Base-by-base conservation (phyloP, 2,113 vertebrate species). In the Perca fluviatilis region DNA sequence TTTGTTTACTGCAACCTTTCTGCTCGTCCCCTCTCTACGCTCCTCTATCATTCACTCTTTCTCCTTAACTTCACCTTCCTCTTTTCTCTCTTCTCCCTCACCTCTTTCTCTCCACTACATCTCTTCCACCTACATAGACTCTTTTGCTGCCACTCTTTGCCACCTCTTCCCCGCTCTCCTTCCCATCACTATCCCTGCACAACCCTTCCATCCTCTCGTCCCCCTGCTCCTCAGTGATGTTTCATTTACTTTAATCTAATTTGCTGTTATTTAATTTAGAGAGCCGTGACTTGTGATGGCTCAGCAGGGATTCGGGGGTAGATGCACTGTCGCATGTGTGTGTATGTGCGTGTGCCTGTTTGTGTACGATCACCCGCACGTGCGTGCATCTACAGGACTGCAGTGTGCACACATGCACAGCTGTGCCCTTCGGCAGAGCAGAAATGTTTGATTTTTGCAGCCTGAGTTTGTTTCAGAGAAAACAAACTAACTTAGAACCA, bases 211-310 rank as follows among this genome's bases (percentile, higher is more conserved):
- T 73, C 69, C 56, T 60, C 84, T 64, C 40, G 7, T 80, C 84
- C 77, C 11, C 15, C 49, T 23, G 76, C 86, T 89, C 88, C 67
- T 82, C 87, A 46, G 87, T 63, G 78, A 87, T 88, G 86, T 92
- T 93, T 93, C 83, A 90, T 93, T 92, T 91, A 79, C 82, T 92
- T 89, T 88, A 91, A 93, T 91, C 86, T 90, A 88, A 93, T 92
- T 94, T 88, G 79, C 83, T 91, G 87, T 90, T 90, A 91, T 91
- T 94, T 92, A 74, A 93, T 94, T 94, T 92, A 86, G 84, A 89
- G 85, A 79, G 87, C 90, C 63, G 56, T 86, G 86, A 86, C 89
- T 92, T 84, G 79, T 77, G 86, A 91, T 84, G 91, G 83, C 86
- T 88, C 90, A 86, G 91, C 87, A 74, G 85, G 91, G 87, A 90